phyloP scores from a whole-genome alignment of 2,797 vertebrate genomes.

The Passerculus sandwichensis region DNA sequence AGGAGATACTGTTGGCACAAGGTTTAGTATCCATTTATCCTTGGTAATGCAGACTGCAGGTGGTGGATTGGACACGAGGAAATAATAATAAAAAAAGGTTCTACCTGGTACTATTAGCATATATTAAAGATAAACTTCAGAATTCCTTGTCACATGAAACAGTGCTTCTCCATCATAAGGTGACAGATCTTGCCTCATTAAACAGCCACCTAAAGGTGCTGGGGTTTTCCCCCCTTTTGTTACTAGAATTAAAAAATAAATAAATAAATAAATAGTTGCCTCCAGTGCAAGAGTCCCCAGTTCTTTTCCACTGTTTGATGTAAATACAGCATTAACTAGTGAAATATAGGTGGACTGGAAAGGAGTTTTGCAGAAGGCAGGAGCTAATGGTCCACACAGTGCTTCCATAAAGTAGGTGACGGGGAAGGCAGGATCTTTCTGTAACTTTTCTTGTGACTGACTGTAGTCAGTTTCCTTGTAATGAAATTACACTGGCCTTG shows the following conservation, averaged over 20 bases:
- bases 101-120: no score
- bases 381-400: rapidly evolving
- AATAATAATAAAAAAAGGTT: not conserved
- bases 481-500: not conserved
- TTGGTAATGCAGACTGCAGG: not conserved
- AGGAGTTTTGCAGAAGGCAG: not conserved
- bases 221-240: not conserved
- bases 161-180: not conserved
- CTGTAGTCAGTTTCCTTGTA: not conserved
- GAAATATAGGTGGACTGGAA: not conserved
- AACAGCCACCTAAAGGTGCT: not conserved
- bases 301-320: not conserved
- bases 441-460: not conserved
- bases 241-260: not conserved
- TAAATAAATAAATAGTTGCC: not conserved
- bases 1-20: not conserved
- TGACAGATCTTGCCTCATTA: not conserved
- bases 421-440: not conserved
- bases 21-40: not conserved
- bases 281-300: not conserved
- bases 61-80: not conserved
- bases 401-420: not conserved
- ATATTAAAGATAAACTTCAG: not conserved
- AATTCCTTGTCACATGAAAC: not conserved
- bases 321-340: not conserved